Evolutionary conservation across 2,888 invertebrate genomes (phyloP).

Genomic region (Pachycephus smyrnensis): DNA sequence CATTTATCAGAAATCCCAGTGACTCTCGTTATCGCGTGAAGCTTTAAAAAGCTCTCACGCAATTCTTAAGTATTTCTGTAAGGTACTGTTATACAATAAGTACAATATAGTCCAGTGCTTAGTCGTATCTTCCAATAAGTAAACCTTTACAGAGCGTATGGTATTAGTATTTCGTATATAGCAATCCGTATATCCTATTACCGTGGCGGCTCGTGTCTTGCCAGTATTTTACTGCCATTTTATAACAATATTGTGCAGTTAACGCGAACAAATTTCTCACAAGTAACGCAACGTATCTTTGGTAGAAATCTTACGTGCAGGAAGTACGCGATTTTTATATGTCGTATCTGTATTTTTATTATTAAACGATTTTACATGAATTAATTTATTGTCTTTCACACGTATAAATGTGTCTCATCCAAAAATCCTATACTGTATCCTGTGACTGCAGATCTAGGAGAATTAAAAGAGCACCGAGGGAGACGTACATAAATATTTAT

Average conservation of each 20-base stretch:
- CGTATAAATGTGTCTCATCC: background rate
- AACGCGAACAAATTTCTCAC: background rate
- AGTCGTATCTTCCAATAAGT: background rate
- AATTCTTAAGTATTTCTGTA: background rate
- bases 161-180: background rate
- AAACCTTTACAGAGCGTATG: background rate
- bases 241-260: background rate
- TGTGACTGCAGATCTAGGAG: background rate
- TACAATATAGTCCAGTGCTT: background rate
- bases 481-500: background rate
- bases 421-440: background rate
- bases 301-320: background rate
- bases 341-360: slow-evolving; percentile 14
- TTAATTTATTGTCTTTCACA: background rate
- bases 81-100: background rate
- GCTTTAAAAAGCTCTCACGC: background rate
- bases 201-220: background rate
- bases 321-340: slow-evolving; percentile 9
- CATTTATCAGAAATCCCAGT: background rate
- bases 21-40: background rate
- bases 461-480: background rate
- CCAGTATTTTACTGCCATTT: slow-evolving; percentile 8
- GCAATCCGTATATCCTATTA: background rate
- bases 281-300: background rate
- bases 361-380: slow-evolving; percentile 7